phyloP scores from a whole-genome alignment of 2,888 invertebrate genomes.

The Eudasyphora cyanicolor region DNA sequence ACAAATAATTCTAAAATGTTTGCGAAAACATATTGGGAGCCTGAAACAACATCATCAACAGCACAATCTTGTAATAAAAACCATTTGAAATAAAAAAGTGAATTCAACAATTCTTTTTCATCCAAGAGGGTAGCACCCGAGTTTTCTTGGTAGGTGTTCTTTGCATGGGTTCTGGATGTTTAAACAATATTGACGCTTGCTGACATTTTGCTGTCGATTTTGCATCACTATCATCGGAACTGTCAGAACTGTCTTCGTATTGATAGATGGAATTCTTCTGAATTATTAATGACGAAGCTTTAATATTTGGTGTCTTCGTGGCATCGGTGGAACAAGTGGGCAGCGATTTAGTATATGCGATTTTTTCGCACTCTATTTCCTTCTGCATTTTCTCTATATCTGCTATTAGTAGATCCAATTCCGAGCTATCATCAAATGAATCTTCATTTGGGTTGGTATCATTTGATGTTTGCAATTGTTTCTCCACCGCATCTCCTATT shows the following conservation, averaged over 20 bases:
- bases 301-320: not conserved
- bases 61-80: no score
- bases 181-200: not conserved
- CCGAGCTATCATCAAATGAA: constrained; percentile 33
- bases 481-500: constrained; percentile 61
- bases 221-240: constrained; percentile 40
- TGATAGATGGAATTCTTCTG: constrained; percentile 34
- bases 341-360: not conserved
- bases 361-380: not conserved
- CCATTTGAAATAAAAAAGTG: no score
- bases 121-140: constrained; percentile 61
- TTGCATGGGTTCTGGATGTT: not conserved
- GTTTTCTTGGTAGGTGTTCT: constrained; percentile 21
- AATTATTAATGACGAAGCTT: not conserved
- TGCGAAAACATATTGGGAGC: no score
- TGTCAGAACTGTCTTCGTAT: constrained; percentile 57
- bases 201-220: not conserved
- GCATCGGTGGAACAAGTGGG: not conserved
- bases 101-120: constrained; percentile 37
- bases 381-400: constrained; percentile 51
- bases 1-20: no score
- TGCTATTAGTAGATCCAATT: constrained; percentile 58
- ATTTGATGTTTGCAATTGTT: constrained; percentile 7
- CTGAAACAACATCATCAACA: no score
- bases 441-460: not conserved